Conservation (phyloP, 1,140 invertebrate genomes). For the Drosophila lacertosa region DNA sequence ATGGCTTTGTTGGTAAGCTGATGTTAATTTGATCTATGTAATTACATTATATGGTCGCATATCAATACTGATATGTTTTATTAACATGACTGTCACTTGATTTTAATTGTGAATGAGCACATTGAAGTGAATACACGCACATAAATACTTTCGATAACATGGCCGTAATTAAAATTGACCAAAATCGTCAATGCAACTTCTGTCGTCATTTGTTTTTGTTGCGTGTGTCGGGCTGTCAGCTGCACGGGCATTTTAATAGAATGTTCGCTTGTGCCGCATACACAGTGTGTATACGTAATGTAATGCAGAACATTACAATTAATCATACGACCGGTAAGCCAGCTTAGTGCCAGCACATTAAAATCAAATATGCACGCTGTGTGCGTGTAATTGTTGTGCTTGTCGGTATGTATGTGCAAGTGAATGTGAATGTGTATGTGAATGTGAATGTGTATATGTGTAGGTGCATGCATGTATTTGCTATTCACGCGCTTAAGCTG, state of each 20-base stretch:
- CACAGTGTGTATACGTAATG: conserved; percentile 46
- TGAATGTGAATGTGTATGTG: not conserved
- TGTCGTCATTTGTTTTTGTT: conserved; percentile 21
- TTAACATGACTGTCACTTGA: conserved; percentile 11
- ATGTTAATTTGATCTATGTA: not conserved
- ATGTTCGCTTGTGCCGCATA: conserved; percentile 16
- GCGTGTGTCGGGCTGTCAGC: conserved; percentile 20
- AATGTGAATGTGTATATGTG: not conserved
- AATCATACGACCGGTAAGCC: conserved; percentile 76
- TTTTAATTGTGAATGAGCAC: conserved; percentile 17
- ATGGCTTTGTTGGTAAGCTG: not conserved
- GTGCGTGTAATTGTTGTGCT: conserved; percentile 44
- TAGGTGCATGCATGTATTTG: conserved; percentile 6
- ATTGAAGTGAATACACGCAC: conserved; percentile 5
- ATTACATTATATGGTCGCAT: not conserved
- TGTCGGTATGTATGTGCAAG: conserved; percentile 12
- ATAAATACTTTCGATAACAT: conserved; percentile 33
- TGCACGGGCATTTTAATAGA: conserved; percentile 25
- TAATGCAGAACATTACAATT: conserved; percentile 75
- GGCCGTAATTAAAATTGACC: conserved; percentile 35
- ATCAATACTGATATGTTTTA: not conserved
- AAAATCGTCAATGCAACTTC: conserved; percentile 14
- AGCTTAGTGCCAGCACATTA: conserved; percentile 63
- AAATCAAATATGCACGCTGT: conserved; percentile 65
- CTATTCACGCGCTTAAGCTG: conserved; percentile 62